Evolutionary conservation across 2,113 vertebrate genomes (phyloP), one percentile per base, ranked within the genome.

Genomic region (Tretioscincus oriximinensis): DNA sequence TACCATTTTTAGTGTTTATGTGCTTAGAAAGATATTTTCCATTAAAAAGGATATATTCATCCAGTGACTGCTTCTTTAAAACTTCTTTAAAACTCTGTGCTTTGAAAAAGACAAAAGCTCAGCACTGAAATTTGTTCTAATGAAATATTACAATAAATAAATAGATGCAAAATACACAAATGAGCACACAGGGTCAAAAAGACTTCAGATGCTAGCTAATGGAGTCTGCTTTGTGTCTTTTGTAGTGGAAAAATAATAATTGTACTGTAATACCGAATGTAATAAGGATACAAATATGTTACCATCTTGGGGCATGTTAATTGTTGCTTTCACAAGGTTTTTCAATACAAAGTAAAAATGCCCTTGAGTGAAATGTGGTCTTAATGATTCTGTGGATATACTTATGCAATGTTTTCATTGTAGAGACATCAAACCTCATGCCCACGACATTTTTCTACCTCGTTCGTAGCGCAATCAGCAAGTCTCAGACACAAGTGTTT

Each of bases 101-200:
- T 82, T 71, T 84, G 63, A 73, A 67, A 82, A 86, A 81, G 87
- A 72, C 82, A 80, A 84, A 82, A 45, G 71, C 73, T 89, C 80
- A 82, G 81, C 3, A 76, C 79, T 73, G 61, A 65, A 84, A 89
- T 69, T 6, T 20, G 22, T 74, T 58, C 54, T 18, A 58, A 18
- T 58, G 18, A 85, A 81, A 69, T 80, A 41, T 20, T 89, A 60
- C 47, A 68, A 73, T 79, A 77, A 63, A 35, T 26, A 87, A 86
- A 76, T 2, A 45, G 35, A 85, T 26, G 11, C 76, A 77, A 26
- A 24, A 60, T 72, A 2, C 73, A 82, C 64, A 81, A 82, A 72
- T 78, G 2, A 24, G 73, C 9, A 31, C 21, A 14, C 22, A 75
- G n/a, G 12, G 7, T 61, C 49, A 45, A 79, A 41, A 31, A 68